Conservation (phyloP, 2,113 vertebrate genomes). For the Aldabrachelys gigantea region DNA sequence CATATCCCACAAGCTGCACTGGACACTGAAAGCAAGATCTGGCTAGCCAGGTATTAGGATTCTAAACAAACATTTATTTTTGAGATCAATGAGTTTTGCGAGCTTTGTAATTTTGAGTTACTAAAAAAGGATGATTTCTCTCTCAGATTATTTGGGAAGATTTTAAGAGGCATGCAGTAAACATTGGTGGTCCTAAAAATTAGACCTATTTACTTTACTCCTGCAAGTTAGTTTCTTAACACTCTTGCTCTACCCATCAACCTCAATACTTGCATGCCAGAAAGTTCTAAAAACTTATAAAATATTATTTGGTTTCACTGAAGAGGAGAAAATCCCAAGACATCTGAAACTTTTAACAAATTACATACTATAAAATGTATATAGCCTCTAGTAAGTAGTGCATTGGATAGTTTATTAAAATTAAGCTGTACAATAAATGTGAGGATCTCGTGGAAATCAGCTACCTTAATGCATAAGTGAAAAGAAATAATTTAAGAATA, state of each 20-base stretch:
- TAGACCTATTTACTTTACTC: neutral
- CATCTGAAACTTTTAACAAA: neutral
- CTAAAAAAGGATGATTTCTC: neutral
- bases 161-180: neutral
- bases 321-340: fast-evolving
- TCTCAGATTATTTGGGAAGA: neutral
- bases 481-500: neutral
- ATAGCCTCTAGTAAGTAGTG: neutral
- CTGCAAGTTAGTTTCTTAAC: neutral
- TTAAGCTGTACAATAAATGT: neutral
- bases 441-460: neutral
- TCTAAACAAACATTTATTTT: neutral
- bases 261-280: neutral
- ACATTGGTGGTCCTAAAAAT: neutral
- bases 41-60: too few species aligned
- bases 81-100: slow-evolving; percentile 26
- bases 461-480: neutral
- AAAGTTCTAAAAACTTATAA: neutral
- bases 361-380: neutral
- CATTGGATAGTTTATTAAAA: neutral
- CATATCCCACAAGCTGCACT: neutral
- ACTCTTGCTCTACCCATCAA: neutral
- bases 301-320: neutral
- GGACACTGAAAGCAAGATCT: too few species aligned
- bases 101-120: neutral